Evolutionary conservation across 2,113 vertebrate species (phyloP).

Genomic region (Cyphomyrus discorhynchus): DNA sequence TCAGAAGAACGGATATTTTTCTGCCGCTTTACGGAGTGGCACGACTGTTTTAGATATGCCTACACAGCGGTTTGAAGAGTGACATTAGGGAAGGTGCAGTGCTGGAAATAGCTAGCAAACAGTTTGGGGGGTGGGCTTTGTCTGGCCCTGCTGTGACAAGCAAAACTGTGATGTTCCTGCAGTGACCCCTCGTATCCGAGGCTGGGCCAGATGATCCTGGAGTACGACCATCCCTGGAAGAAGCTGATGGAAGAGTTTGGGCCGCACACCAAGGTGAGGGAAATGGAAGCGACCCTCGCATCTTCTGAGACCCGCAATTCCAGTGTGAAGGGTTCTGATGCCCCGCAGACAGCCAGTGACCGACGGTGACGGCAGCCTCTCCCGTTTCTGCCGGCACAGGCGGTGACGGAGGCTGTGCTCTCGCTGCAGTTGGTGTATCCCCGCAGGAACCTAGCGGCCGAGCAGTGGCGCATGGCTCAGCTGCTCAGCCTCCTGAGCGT

Average conservation of each 20-base stretch:
- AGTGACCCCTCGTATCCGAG: slow-evolving; percentile 80
- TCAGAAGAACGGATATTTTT: background rate
- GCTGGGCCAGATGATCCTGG: slow-evolving; percentile 83
- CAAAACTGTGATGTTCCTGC: slow-evolving; percentile 19
- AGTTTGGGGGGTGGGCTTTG: background rate
- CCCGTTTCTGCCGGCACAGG: slow-evolving; percentile 46
- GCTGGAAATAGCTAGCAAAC: background rate
- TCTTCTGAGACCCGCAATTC: background rate
- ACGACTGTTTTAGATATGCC: background rate
- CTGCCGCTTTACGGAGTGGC: background rate
- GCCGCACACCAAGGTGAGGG: slow-evolving; percentile 77
- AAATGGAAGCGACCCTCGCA: background rate
- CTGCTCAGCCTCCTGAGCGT: slow-evolving; percentile 76
- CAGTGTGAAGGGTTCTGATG: background rate
- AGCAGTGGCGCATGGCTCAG: slow-evolving; percentile 81
- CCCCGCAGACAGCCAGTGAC: background rate
- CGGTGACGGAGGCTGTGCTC: slow-evolving; percentile 75
- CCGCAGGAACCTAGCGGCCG: slow-evolving; percentile 76
- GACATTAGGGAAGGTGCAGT: background rate
- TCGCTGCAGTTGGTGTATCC: slow-evolving; percentile 71
- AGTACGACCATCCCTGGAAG: slow-evolving; percentile 84
- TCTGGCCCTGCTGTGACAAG: background rate
- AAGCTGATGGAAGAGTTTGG: slow-evolving; percentile 88
- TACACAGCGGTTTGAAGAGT: background rate
- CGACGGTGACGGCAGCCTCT: background rate